Base-by-base conservation (phyloP, 92 coral and sea anemone species). In the Bergia puertoricense region DNA sequence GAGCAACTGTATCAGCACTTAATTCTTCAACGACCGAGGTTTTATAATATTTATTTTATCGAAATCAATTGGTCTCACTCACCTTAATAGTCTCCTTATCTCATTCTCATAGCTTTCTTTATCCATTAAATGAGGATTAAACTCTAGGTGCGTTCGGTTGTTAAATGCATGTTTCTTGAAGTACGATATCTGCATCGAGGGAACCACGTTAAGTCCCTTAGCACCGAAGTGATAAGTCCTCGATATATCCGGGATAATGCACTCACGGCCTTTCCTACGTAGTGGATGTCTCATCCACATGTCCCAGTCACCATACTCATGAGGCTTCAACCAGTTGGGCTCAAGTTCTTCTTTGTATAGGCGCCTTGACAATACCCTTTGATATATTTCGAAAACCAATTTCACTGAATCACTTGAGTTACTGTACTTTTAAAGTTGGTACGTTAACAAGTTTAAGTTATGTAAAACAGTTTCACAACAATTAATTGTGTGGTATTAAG, bases 141-240 rank as follows among this genome's bases (percentile, higher is more conserved):
- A 51, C 56, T 80, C 66, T 0, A 91, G 82, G 48, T 91, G 38
- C 2, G 91, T 82, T 48, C 69, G 42, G 14, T 81, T 89, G 76
- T 91, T 91, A 10, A 91, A 45, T 30, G 93, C 89, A 45, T 91
- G 93, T n/a, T 85, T 88, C 48, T 74, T 91, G 83, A 91, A 91
- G 78, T 91, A 91, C 22, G 74, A 22, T 18, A 59, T 81, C 36
- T 91, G 93, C 91, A 91, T 88, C 1, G 43, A 13, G 0, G 89
- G 91, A 0, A 85, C 90, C 6, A 91, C 93, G n/a, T 91, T 91
- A 9, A 91, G 86, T 1, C 93, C 93, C 42, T 89, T 91, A 54
- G 86, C 91, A 36, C 93, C 93, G 57, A 91, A 91, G 73, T 91
- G 93, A 50, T 85, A 91, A 0, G 94, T 91, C 13, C 94, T 88